phyloP scores from a whole-genome alignment of 53 echinoderm and acorn worm species.

The Echinometra lucunter region DNA sequence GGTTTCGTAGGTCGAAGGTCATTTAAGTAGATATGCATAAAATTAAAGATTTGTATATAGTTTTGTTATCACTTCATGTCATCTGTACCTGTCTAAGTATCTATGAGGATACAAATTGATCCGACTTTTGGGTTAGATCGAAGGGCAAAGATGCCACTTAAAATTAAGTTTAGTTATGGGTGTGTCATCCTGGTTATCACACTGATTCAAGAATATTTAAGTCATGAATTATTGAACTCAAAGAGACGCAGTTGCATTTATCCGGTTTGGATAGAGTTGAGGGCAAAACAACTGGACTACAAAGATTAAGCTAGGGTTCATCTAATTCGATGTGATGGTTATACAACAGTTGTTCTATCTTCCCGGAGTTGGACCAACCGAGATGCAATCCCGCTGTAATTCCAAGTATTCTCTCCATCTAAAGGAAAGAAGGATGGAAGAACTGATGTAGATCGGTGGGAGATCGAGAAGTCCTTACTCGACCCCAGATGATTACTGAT shows the following conservation, averaged over 20 bases:
- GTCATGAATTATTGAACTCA: too few relatives aligned
- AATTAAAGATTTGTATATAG: too few relatives aligned
- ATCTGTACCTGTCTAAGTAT: too few relatives aligned
- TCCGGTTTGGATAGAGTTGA: background rate
- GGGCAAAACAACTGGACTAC: constrained; percentile 45
- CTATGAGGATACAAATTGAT: too few relatives aligned
- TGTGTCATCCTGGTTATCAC: too few relatives aligned
- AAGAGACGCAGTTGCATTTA: background rate
- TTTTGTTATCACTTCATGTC: too few relatives aligned
- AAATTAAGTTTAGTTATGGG: too few relatives aligned
- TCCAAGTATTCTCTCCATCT: constrained; percentile 45
- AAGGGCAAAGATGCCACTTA: too few relatives aligned
- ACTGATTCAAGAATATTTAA: too few relatives aligned
- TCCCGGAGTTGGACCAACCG: constrained; percentile 29
- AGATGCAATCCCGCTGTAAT: constrained; percentile 2
- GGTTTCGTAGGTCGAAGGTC: too few relatives aligned
- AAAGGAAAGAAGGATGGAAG: background rate
- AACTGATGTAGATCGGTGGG: background rate
- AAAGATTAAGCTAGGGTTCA: constrained; percentile 36
- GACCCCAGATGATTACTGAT: background rate
- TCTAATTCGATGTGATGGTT: constrained; percentile 59
- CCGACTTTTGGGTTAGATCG: too few relatives aligned
- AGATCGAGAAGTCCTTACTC: background rate
- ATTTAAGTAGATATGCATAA: too few relatives aligned
- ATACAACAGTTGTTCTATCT: constrained; percentile 48